These are phyloP conservation scores for Prionailurus bengalensis DNA, from an alignment of 2,113 vertebrate species.

Conservation along the genomic window DNA sequence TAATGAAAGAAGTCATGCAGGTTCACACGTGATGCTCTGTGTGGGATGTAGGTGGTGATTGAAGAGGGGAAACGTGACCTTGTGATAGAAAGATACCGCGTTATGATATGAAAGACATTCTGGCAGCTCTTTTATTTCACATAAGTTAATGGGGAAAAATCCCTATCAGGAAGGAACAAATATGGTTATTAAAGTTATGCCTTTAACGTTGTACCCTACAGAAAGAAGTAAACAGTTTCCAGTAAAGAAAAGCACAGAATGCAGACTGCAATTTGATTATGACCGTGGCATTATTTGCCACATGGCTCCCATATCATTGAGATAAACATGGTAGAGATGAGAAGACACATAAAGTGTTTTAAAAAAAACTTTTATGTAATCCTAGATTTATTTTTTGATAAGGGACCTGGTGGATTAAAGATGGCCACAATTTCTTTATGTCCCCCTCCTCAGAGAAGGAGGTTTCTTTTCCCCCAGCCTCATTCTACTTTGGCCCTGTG, in stretches of 20 bases:
- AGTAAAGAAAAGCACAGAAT: not conserved
- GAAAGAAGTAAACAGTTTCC: not conserved
- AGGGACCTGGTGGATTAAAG: not conserved
- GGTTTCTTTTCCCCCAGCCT: not conserved
- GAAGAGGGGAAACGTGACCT: constrained; percentile 44
- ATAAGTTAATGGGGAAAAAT: not conserved
- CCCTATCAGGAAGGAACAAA: not conserved
- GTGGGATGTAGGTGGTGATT: constrained; percentile 47
- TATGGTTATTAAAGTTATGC: not conserved
- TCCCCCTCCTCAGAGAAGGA: not conserved
- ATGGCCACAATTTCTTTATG: not conserved
- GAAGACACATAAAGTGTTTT: not conserved
- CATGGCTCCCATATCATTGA: not conserved
- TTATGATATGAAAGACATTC: constrained; percentile 56
- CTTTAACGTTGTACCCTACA: not conserved
- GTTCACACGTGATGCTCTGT: constrained; percentile 68
- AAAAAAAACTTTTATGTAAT: not conserved
- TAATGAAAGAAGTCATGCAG: constrained; percentile 62
- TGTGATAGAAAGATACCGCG: constrained; percentile 2
- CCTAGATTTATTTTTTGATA: not conserved
- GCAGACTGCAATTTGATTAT: not conserved
- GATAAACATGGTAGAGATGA: not conserved
- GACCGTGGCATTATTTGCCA: not conserved
- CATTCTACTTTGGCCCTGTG: not conserved
- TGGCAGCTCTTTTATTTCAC: constrained; percentile 43